A percentile compares a stretch with the other conserved stretches of the same genome.
Conservation (phyloP, 2,797 vertebrate species). For the Heterohyrax brucei region DNA sequence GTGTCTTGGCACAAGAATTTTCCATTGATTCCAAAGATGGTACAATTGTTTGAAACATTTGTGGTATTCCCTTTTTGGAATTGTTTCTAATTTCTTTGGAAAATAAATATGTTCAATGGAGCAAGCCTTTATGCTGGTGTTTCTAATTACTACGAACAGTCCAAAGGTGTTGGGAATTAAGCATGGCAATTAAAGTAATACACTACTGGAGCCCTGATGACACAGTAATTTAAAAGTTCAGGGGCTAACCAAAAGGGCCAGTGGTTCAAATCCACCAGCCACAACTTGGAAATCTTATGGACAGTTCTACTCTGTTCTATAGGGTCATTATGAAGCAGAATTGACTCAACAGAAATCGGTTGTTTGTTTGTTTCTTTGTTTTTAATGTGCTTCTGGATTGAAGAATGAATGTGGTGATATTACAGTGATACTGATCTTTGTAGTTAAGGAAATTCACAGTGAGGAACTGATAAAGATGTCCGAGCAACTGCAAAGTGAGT, state of each 20-base stretch:
- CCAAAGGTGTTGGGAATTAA: not conserved
- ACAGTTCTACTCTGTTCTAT: too few relatives aligned
- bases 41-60: not conserved
- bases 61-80: not conserved
- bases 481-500: not conserved
- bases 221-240: too few relatives aligned
- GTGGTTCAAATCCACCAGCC: too few relatives aligned
- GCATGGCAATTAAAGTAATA: constrained; percentile 62
- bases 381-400: constrained; percentile 41
- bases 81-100: not conserved
- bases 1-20: not conserved
- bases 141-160: constrained; percentile 65
- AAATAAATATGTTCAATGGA: not conserved
- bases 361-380: too few relatives aligned
- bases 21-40: not conserved
- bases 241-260: too few relatives aligned
- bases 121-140: not conserved
- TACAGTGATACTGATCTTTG: not conserved
- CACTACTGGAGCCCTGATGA: not conserved
- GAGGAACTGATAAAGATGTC: not conserved
- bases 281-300: too few relatives aligned
- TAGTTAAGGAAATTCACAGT: constrained; percentile 47
- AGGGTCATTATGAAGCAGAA: too few relatives aligned
- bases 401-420: constrained; percentile 66
- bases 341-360: too few relatives aligned